Base-by-base conservation (phyloP, 2,113 vertebrate species). In the Gasterosteus aculeatus region DNA sequence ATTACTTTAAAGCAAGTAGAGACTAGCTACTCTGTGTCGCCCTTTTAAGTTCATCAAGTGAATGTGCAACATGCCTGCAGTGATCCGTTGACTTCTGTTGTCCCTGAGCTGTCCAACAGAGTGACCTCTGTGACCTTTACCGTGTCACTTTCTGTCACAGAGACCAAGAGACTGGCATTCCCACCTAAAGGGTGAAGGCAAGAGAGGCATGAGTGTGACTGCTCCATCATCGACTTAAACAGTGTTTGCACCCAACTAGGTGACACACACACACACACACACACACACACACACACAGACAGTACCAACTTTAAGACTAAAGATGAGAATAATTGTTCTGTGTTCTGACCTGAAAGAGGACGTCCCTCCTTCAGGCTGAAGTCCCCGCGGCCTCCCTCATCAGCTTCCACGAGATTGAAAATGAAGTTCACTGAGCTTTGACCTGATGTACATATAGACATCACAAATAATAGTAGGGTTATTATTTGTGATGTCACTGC, bases 391-490 rank as follows among this genome's bases (percentile, higher is more conserved):
- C 64, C 69, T 33, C 81, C 87, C 26, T 83, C 29, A 3, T 53
- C 65, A 4, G 69, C 60, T 61, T 94, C 86, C 42, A 94, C 80
- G 69, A 93, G 87, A 51, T 87, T 73, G 62, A 59, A 93, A 15
- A 94, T 84, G 49, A 93, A 93, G 68, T 90, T 81, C 69, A 92
- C 47, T 29, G 58, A 73, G 60, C 93, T 94, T 53, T 90, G 90
- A 85, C 90, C 93, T 94, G 80, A 53, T 1, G 3, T 2, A 6
- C 7, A 61, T 42, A 81, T 18, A 75, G 15, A 73, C 19, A 38
- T 46, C 35, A 29, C 35, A n/a, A 12, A 67, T 5, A 69, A 56
- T 15, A 59, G 22, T 26, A 26, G 22, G 22, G 22, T 26, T 26
- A 26, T 26, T 26, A 26, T 26, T 26, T 26, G 22, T 26, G 22